Base-by-base conservation (phyloP, 2,113 vertebrate genomes). In the Eurystomus gularis region DNA sequence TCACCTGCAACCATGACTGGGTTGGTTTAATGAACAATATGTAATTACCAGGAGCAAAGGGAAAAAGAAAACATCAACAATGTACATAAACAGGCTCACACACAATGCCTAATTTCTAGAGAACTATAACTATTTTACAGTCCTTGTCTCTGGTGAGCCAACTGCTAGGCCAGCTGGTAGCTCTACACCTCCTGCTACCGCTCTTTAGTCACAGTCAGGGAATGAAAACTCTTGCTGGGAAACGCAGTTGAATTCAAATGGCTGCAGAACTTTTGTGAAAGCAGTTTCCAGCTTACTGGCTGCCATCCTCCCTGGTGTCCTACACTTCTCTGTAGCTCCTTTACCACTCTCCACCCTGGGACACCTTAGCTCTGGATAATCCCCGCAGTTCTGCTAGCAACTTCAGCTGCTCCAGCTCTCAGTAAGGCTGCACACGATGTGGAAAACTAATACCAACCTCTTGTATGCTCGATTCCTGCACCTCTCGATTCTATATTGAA, bases 141-240 rank as follows among this genome's bases (percentile, higher is more conserved):
- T 29, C 65, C 51, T 85, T 10, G 39, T 69, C 64, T 71, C 82
- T 64, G 72, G 60, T 70, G 68, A 88, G 39, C 54, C 88, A 96
- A 77, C 80, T 97, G 91, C 68, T 66, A 58, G 23, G 42, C 76
- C 88, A 96, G 88, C 82, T 96, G 93, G 58, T 81, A 83, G 68
- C 35, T 89, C 51, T 70, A 37, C 16, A 51, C n/a, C 61, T 84
- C 39, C 64, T 25, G 23, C 29, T 71, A 71, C 24, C 0, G 0
- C 60, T 81, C 42, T 88, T 94, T 24, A 95, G 66, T 71, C 72
- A 66, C 82, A 81, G 60, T 24, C 25, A 68, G 80, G 33, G 51
- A 46, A 64, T 42, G 51, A 83, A 85, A 94, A 71, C 20, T 39
- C 72, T 71, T 60, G 21, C 86, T 86, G 88, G 54, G 86, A 86